phyloP scores from a whole-genome alignment of 2,113 vertebrate species.

The Eurystomus gularis region DNA sequence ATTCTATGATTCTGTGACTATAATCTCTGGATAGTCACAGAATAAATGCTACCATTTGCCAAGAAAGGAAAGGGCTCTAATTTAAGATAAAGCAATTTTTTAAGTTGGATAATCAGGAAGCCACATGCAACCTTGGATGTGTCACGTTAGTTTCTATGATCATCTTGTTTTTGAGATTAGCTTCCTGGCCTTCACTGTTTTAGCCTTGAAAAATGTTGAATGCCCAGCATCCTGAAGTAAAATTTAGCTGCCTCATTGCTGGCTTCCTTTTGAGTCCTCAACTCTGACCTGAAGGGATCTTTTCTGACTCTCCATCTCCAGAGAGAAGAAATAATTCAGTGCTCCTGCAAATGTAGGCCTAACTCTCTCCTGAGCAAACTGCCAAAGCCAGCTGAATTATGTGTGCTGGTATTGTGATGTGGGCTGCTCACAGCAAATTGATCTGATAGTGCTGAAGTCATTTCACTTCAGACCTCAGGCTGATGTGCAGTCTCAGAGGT shows the following conservation, averaged over 20 bases:
- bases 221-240: not conserved
- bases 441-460: constrained; percentile 45
- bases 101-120: not conserved
- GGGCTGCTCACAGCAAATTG: constrained; percentile 57
- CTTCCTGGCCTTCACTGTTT: not conserved
- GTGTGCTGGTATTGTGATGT: constrained; percentile 14
- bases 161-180: not conserved
- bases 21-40: not conserved
- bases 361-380: constrained; percentile 35
- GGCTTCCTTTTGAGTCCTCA: constrained; percentile 21
- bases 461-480: constrained; percentile 54
- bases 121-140: not conserved
- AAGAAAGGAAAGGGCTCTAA: not conserved
- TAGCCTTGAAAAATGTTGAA: not conserved
- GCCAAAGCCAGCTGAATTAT: constrained; percentile 63
- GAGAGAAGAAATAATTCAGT: constrained; percentile 63
- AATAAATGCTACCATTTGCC: not conserved
- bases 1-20: too few relatives aligned
- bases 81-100: not conserved
- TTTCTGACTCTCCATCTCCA: constrained; percentile 22
- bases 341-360: constrained; percentile 1
- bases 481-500: constrained; percentile 64
- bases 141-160: not conserved
- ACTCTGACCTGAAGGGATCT: constrained; percentile 45
- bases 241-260: constrained; percentile 13